These are phyloP conservation scores for Arothron firmamentum DNA, from an alignment of 2,113 vertebrate genomes.

Conservation along the genomic window DNA sequence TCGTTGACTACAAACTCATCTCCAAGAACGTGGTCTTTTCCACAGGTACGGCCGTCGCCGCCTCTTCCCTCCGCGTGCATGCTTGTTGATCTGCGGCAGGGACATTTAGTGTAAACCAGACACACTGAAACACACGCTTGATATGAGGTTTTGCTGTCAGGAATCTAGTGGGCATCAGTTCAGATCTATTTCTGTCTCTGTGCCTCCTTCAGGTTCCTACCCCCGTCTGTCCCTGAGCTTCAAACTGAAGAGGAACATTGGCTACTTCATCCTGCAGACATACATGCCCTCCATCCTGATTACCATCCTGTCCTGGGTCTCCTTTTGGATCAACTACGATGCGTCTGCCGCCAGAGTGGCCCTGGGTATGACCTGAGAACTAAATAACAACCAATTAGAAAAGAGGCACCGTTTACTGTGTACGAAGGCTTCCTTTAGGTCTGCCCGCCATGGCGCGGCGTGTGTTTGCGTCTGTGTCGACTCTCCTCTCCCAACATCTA, in stretches of 20 bases:
- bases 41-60: constrained; percentile 78
- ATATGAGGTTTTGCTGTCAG: not conserved
- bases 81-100: too few relatives aligned
- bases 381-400: constrained; percentile 33
- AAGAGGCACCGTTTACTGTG: constrained; percentile 33
- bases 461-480: constrained; percentile 28
- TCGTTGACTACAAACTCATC: constrained; percentile 96
- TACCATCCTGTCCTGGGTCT: constrained; percentile 99
- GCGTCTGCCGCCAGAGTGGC: constrained; percentile 98
- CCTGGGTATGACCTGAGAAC: constrained; percentile 83
- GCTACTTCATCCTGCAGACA: constrained; percentile 99
- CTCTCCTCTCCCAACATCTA: constrained; percentile 32
- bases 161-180: constrained; percentile 33
- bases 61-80: too few relatives aligned
- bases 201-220: constrained; percentile 84
- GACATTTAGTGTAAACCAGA: too few relatives aligned
- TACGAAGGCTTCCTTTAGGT: constrained; percentile 14
- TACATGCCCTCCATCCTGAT: constrained; percentile 99
- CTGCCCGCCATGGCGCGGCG: constrained; percentile 14
- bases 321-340: constrained; percentile 99
- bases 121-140: too few relatives aligned
- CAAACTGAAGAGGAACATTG: constrained; percentile 99
- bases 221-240: constrained; percentile 98
- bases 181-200: constrained; percentile 44
- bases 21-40: constrained; percentile 98